These are phyloP conservation scores for Neoniphon sammara DNA, from an alignment of 2,797 vertebrate species.

Conservation along the genomic window DNA sequence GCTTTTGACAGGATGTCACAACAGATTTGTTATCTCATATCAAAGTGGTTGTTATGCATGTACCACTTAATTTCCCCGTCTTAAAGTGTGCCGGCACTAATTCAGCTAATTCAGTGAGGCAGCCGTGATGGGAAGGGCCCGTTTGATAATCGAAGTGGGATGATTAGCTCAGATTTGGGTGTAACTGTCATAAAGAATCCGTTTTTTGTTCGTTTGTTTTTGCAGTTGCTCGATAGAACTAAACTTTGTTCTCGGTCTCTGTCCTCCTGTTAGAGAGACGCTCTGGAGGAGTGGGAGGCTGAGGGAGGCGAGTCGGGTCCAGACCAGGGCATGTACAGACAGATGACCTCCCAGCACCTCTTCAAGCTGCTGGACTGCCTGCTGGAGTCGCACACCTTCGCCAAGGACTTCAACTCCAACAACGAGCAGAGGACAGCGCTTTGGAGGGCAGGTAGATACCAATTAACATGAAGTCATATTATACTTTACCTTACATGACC, in stretches of 20 bases:
- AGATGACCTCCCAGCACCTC: constrained; percentile 93
- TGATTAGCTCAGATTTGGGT: too few species aligned
- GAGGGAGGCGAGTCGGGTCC: constrained; percentile 73
- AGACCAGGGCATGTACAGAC: constrained; percentile 93
- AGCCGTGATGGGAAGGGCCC: too few species aligned
- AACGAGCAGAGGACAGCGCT: constrained; percentile 96
- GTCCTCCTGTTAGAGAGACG: constrained; percentile 83
- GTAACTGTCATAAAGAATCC: too few species aligned
- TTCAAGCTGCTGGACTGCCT: constrained; percentile 97
- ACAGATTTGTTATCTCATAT: too few species aligned
- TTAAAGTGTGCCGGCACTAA: too few species aligned
- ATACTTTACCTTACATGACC: too few species aligned
- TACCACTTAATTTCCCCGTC: too few species aligned
- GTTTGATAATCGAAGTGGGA: too few species aligned
- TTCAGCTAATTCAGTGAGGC: too few species aligned
- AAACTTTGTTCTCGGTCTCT: background rate
- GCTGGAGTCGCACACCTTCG: constrained; percentile 95
- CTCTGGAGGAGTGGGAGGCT: constrained; percentile 85
- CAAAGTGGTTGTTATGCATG: too few species aligned
- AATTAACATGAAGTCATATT: too few species aligned
- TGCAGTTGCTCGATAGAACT: background rate
- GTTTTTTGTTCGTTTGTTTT: background rate
- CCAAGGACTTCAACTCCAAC: constrained; percentile 97
- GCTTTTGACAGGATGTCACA: background rate
- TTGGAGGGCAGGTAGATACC: constrained; percentile 91